Conservation (phyloP, 2,113 vertebrate species). For the Crotalus tigris region DNA sequence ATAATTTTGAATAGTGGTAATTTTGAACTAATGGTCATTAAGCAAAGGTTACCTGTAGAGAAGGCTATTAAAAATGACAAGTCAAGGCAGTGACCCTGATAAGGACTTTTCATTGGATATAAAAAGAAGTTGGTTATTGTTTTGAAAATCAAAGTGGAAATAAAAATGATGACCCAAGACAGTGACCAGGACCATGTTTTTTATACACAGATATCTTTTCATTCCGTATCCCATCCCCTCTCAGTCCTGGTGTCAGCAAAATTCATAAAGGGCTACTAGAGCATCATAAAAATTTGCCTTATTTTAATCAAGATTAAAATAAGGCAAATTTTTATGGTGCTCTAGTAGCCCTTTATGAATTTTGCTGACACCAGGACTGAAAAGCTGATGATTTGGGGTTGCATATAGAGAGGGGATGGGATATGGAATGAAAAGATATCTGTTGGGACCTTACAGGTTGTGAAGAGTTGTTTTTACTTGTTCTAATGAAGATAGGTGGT, state of each 20-base stretch:
- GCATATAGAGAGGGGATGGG: background rate
- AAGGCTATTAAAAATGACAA: background rate
- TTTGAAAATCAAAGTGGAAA: background rate
- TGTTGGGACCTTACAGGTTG: background rate
- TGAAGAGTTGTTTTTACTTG: background rate
- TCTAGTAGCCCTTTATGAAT: background rate
- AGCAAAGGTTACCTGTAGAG: background rate
- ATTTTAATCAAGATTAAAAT: background rate
- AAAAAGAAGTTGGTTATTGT: background rate
- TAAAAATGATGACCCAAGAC: background rate
- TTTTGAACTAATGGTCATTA: background rate
- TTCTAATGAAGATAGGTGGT: background rate
- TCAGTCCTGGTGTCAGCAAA: too few species aligned
- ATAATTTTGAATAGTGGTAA: background rate
- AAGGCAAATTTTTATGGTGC: background rate
- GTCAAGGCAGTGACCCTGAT: background rate
- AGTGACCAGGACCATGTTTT: background rate
- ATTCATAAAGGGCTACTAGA: too few species aligned
- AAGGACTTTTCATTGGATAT: background rate
- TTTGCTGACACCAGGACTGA: too few species aligned
- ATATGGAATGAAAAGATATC: background rate
- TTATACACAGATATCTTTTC: background rate
- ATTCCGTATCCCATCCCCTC: too few species aligned
- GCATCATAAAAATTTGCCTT: too few species aligned
- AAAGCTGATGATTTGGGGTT: background rate